Percentiles rank a stretch among this genome's conserved stretches.
Evolutionary conservation across 2,888 invertebrate species (phyloP).

Genomic region (Liodrosophila aerea): DNA sequence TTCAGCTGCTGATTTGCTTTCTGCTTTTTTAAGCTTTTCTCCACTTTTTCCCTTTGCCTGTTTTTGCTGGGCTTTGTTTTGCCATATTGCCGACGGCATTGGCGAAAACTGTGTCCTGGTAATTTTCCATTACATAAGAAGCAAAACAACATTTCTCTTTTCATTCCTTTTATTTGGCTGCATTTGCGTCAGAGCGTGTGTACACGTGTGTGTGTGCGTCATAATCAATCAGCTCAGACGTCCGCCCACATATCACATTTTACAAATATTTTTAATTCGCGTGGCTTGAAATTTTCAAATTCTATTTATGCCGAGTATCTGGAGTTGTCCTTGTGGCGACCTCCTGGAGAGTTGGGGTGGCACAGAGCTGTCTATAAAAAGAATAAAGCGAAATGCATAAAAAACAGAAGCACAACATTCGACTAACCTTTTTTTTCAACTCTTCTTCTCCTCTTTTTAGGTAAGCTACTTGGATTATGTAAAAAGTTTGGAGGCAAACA

Average conservation of each 20-base stretch:
- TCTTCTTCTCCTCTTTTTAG: conserved; percentile 39
- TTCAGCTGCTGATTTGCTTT: conserved; percentile 36
- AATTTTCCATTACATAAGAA: conserved; percentile 64
- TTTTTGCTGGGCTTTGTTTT: conserved; percentile 6
- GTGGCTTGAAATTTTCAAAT: conserved; percentile 4
- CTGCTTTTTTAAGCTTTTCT: conserved; percentile 18
- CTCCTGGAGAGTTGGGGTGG: no score
- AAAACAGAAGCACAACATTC: conserved; percentile 9
- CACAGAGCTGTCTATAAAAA: neutral
- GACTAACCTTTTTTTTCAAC: conserved; percentile 29
- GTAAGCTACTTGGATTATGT: conserved; percentile 49
- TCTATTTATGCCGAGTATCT: conserved; percentile 4
- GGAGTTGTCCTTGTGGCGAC: conserved; percentile 42
- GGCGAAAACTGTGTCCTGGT: conserved; percentile 16
- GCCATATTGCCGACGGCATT: conserved; percentile 13
- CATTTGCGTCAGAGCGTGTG: conserved; percentile 60
- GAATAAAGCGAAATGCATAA: no score
- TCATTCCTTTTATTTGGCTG: conserved; percentile 9
- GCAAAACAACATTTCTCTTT: conserved; percentile 8
- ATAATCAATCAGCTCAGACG: conserved; percentile 55
- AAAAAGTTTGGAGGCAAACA: neutral
- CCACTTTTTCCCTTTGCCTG: neutral
- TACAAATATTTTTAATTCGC: conserved; percentile 21
- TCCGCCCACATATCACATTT: conserved; percentile 4
- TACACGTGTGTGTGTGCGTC: conserved; percentile 21